Evolutionary conservation across 1,140 invertebrate genomes (phyloP), one percentile per base, ranked within the genome.

Genomic region (Euschistus heros): DNA sequence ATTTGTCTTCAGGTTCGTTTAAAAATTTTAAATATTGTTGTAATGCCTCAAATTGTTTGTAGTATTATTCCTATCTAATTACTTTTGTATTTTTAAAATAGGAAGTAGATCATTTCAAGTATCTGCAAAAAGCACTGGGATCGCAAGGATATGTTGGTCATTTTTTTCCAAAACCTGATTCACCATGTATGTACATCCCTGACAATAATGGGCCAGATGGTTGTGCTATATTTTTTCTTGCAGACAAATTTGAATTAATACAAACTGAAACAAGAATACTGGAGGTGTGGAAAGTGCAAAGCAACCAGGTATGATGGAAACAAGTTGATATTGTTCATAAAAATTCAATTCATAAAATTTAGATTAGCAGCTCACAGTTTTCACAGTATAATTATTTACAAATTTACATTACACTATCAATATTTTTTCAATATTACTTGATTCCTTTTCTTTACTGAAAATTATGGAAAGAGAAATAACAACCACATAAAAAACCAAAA

Each of bases 161-260:
- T 57, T 91, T 90, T 74, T 84, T 82, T 70, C 86, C 86, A 0
- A 91, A 91, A 75, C 87, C 87, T 0, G 85, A 89, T 71, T 90
- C 87, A 0, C 88, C 88, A 0, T 90, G 88, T 74, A 75, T 88
- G 18, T 88, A 88, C 69, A 80, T 87, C 47, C 74, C 81, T 63
- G 81, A 82, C 47, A 88, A 88, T 71, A 86, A 85, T 69, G 88
- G 88, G 1, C 87, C 88, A 0, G 88, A 91, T 75, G 88, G 88
- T 5, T 91, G 88, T 74, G 88, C 88, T 2, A 78, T 91, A 24
- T 91, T 91, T 74, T 89, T 82, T 72, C 77, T 80, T 50, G 78
- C 76, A 47, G 76, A 82, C 50, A 83, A 84, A 73, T 83, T 87
- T 64, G 79, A 84, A 65, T 73, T 87, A 26, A 63, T 86, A 7